Evolutionary conservation across 2,797 vertebrate genomes (phyloP).

Genomic region (Dryobates pubescens): DNA sequence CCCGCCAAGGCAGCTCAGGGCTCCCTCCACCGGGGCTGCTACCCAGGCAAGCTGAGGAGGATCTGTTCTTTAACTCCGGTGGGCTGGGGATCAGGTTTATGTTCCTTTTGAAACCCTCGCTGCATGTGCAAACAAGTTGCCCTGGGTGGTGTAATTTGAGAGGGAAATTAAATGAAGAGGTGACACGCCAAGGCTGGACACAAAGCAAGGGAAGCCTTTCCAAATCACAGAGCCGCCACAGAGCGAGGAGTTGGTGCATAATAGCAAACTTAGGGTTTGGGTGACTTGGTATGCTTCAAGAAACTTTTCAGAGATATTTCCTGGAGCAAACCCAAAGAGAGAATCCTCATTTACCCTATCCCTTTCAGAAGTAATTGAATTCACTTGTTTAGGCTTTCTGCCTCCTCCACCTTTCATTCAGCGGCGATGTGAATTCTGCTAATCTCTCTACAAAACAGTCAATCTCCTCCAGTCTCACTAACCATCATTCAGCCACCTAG

Average conservation of each 20-base stretch:
- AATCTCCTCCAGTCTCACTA: slow-evolving; percentile 50
- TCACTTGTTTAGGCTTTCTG: slow-evolving; percentile 70
- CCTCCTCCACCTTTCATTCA: slow-evolving; percentile 68
- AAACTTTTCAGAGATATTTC: slow-evolving; percentile 79
- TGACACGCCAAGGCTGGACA: slow-evolving; percentile 41
- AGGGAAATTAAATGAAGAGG: slow-evolving; percentile 66
- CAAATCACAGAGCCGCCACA: slow-evolving; percentile 56
- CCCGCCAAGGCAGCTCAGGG: background rate
- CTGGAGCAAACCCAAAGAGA: slow-evolving; percentile 70
- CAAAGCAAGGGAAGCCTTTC: slow-evolving; percentile 66
- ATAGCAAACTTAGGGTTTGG: slow-evolving; percentile 73
- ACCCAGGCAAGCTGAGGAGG: background rate
- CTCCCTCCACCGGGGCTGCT: rapidly evolving
- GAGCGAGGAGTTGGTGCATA: slow-evolving; percentile 56
- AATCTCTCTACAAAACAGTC: slow-evolving; percentile 54
- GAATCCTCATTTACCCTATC: slow-evolving; percentile 71
- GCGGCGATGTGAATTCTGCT: slow-evolving; percentile 26
- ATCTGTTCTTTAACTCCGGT: background rate
- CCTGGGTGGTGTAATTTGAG: slow-evolving; percentile 62
- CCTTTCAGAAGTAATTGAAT: slow-evolving; percentile 72
- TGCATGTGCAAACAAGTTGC: slow-evolving; percentile 37
- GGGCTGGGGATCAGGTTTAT: slow-evolving; percentile 10
- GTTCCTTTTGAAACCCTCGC: slow-evolving; percentile 23
- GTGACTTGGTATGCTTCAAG: slow-evolving; percentile 72
- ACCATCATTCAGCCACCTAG: slow-evolving; percentile 42